These are phyloP conservation scores for Sebastes itinus DNA, from an alignment of 2,797 vertebrate species.

Conservation along the genomic window DNA sequence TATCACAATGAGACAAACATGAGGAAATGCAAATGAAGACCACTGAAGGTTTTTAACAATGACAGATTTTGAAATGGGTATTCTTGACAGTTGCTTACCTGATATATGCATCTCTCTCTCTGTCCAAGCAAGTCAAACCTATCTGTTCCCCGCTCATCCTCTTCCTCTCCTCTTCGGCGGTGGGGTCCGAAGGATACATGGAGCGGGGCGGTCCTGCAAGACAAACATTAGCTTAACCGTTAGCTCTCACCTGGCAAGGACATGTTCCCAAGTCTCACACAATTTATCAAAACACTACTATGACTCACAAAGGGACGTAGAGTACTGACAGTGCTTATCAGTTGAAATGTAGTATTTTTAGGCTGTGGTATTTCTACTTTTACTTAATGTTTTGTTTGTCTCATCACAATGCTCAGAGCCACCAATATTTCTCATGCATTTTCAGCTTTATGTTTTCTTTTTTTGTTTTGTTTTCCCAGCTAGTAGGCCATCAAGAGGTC, in stretches of 20 bases:
- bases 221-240: too few relatives aligned
- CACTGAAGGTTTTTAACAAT: background rate
- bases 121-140: conserved; percentile 85
- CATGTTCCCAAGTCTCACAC: too few relatives aligned
- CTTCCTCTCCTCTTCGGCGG: conserved; percentile 89
- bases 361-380: too few relatives aligned
- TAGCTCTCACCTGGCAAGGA: too few relatives aligned
- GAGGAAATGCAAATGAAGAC: conserved; percentile 9
- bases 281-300: too few relatives aligned
- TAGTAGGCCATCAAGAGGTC: conserved; percentile 29
- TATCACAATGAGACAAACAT: conserved; percentile 27
- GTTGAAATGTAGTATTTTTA: too few relatives aligned
- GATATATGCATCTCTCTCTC: conserved; percentile 89
- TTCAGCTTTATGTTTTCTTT: conserved; percentile 8
- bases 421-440: background rate
- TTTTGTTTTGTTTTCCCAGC: conserved; percentile 34
- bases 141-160: conserved; percentile 91
- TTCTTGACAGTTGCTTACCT: conserved; percentile 74
- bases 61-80: background rate
- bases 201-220: conserved; percentile 77
- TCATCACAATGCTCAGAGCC: background rate
- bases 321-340: too few relatives aligned
- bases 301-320: too few relatives aligned
- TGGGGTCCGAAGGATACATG: conserved; percentile 87
- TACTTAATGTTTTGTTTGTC: background rate